phyloP scores from a whole-genome alignment of 1,140 invertebrate species.

The Achatina immaculata region DNA sequence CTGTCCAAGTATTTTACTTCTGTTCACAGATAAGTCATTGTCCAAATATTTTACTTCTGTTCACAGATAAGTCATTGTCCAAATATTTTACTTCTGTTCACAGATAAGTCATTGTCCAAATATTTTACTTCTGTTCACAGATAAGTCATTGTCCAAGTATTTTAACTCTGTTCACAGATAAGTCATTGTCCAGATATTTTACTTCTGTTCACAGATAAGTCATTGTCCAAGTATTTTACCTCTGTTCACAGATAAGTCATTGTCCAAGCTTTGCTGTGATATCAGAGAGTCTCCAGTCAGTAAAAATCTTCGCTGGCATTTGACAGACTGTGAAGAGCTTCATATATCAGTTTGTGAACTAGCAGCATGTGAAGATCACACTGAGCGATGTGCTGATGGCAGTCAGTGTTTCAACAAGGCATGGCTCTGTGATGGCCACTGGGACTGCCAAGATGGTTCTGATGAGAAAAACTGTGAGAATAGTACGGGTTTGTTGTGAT shows the following conservation, averaged over 20 bases:
- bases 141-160: no score
- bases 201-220: no score
- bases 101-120: no score
- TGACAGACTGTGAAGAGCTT: slow-evolving; percentile 9
- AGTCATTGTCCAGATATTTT: no score
- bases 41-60: no score
- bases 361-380: slow-evolving; percentile 12
- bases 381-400: not conserved
- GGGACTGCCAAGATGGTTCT: slow-evolving; percentile 30
- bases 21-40: no score
- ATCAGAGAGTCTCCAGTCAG: not conserved
- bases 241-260: not conserved
- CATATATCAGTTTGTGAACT: slow-evolving; percentile 18
- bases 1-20: no score
- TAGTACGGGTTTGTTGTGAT: not conserved
- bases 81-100: no score
- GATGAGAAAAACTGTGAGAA: slow-evolving; percentile 25
- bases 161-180: no score
- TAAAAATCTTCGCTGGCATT: slow-evolving; percentile 23
- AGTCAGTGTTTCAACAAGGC: not conserved
- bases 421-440: slow-evolving; percentile 24
- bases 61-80: no score
- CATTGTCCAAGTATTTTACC: not conserved
- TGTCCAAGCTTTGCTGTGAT: slow-evolving; percentile 20
- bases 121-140: no score